These are phyloP conservation scores for Kryptopterus vitreolus DNA, from an alignment of 2,797 vertebrate genomes.

Conservation along the genomic window DNA sequence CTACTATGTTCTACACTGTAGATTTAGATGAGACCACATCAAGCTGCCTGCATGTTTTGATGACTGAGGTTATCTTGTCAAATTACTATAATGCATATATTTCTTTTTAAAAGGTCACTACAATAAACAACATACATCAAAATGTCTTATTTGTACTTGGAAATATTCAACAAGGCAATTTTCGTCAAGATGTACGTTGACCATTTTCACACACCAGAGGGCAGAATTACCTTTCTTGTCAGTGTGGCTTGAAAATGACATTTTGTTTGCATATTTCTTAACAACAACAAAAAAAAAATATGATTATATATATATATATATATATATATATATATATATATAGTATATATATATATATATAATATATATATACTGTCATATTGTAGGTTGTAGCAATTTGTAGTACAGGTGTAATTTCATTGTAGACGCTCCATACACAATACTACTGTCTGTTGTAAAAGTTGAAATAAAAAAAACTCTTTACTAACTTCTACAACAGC, in stretches of 20 bases:
- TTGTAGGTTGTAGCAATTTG: neutral
- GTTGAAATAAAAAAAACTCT: neutral
- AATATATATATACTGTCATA: neutral
- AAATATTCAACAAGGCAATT: neutral
- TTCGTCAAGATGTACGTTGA: neutral
- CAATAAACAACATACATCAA: neutral
- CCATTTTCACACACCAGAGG: constrained; percentile 45
- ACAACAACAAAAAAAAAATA: too few relatives aligned
- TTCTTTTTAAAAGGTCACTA: neutral
- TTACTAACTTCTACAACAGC: neutral
- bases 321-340: neutral
- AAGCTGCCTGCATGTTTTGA: neutral
- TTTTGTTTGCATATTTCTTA: neutral
- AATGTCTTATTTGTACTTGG: neutral
- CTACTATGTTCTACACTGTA: neutral
- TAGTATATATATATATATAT: neutral
- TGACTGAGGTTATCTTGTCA: neutral
- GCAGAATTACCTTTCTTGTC: constrained; percentile 23
- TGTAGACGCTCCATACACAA: neutral
- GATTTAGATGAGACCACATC: neutral
- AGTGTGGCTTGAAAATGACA: neutral
- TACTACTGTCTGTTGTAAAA: neutral
- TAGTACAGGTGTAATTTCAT: too few relatives aligned
- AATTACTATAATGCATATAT: neutral
- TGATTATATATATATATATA: neutral